Conservation (phyloP, 2,113 vertebrate genomes). For the Ailurus styani region DNA sequence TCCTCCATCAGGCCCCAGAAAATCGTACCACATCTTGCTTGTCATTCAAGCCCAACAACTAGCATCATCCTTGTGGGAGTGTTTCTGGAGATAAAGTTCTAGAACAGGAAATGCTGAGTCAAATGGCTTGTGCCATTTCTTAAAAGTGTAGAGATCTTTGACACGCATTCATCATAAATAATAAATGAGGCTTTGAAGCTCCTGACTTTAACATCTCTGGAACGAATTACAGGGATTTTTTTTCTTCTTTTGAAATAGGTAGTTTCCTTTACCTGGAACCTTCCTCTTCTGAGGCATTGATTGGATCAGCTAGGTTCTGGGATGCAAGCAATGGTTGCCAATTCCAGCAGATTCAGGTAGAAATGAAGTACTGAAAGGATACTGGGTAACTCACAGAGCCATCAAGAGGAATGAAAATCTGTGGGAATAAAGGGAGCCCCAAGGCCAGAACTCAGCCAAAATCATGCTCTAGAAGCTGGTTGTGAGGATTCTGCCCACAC, state of each 20-base stretch:
- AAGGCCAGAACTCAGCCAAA: neutral
- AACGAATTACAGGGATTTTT: neutral
- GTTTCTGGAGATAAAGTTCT: neutral
- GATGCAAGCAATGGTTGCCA: neutral
- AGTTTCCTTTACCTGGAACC: neutral
- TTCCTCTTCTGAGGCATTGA: neutral
- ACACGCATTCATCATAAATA: neutral
- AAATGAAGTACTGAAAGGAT: neutral
- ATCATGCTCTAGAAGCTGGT: neutral
- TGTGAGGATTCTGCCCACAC: neutral
- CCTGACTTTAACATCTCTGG: neutral
- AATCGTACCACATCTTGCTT: neutral
- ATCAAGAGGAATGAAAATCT: neutral
- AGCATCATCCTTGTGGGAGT: neutral
- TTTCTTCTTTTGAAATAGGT: neutral
- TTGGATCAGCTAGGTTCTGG: neutral
- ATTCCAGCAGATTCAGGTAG: neutral
- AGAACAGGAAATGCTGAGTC: neutral
- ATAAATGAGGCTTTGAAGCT: neutral
- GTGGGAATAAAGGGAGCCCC: no score
- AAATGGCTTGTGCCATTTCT: neutral
- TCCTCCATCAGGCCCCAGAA: neutral
- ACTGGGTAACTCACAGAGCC: neutral
- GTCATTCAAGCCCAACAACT: neutral
- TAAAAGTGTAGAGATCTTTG: neutral